Base-by-base conservation (phyloP, 2,888 invertebrate species). In the Torymus auratus region DNA sequence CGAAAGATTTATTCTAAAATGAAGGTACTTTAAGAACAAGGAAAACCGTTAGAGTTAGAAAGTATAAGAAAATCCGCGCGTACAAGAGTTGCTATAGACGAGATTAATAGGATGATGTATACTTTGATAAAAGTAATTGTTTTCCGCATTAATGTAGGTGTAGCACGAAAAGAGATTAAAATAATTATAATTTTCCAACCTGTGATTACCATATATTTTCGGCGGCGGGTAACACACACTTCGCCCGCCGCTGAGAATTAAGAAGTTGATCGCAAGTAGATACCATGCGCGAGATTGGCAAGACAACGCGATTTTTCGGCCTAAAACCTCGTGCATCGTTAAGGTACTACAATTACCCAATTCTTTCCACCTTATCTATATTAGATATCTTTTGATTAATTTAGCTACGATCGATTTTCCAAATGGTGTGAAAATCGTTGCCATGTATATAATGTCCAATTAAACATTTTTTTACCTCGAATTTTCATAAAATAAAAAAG, bases 51-150 rank as follows among this genome's bases (percentile, higher is more conserved):
- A 41, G 41, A 5, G n/a, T n/a, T n/a, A n/a, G 41, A 41, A 41
- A 41, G 41, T 41, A 41, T 41, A 41, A 41, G 41, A 41, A 41
- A 41, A 41, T 41, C 7, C 41, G 7, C 2, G 28, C 41, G 41
- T 41, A 41, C 5, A 41, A 41, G 41, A 41, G 41, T 41, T 41
- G 41, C 7, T 41, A 41, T 41, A 41, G 41, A 41, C 41, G 41
- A 41, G 41, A 52, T 52, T 72, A 72, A 61, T 17, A 53, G 71
- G 71, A 72, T 72, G 71, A 62, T 72, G 53, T 52, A 53, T n/a
- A 50, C 53, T 55, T 67, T 28, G 75, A 75, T 75, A 75, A 75
- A 75, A 56, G 67, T 75, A 75, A 75, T 75, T 75, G 75, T 75
- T 75, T 75, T 75, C n/a, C 14, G 67, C 20, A 20, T 75, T 67